Evolutionary conservation across 2,888 invertebrate genomes (phyloP), one percentile per base, ranked within the genome.

Genomic region (Scaptomyza cyrtandrae): DNA sequence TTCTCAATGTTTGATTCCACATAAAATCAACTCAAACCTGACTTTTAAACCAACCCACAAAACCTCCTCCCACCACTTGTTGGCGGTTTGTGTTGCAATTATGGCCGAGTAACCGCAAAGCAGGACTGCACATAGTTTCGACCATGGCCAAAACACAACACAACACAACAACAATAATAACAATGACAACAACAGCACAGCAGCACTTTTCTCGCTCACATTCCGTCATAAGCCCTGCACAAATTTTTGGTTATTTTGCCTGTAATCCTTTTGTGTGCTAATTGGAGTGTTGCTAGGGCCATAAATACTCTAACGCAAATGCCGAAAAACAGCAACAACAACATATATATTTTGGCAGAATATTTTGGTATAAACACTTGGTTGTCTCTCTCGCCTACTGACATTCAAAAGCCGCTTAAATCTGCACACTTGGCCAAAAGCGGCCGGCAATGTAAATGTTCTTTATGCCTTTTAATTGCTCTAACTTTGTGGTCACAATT

Each of bases 261-360:
- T 56, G 63, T 83, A 83, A 83, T 85, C 83, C 83, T 78, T 83
- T 83, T 83, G 80, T 82, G 85, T 82, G 82, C 82, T 83, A 83
- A 83, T 83, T 83, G 83, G 82, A 85, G 80, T 82, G 77, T 84
- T 83, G 70, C 70, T 71, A 70, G 62, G 44, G 55, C 68, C 75
- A 72, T 77, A 83, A 80, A 72, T 75, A 75, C 70, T 37, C 37
- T 19, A 9, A 13, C 6, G 9, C 6, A 10, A 41, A 41, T 4
- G 44, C 13, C 24, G 29, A 19, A 60, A 44, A 60, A 10, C n/a
- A 24, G 24, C 24, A 24, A 10, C 31, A 37, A 44, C 58, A 44
- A 71, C 74, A 24, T 24, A 24, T 24, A 24, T 24, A 24, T 77
- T 71, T 63, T 16, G 16, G 44, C 61, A 58, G 65, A 82, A 70